phyloP scores from a whole-genome alignment of 2,888 invertebrate genomes.

The Dermolepida albohirtum region DNA sequence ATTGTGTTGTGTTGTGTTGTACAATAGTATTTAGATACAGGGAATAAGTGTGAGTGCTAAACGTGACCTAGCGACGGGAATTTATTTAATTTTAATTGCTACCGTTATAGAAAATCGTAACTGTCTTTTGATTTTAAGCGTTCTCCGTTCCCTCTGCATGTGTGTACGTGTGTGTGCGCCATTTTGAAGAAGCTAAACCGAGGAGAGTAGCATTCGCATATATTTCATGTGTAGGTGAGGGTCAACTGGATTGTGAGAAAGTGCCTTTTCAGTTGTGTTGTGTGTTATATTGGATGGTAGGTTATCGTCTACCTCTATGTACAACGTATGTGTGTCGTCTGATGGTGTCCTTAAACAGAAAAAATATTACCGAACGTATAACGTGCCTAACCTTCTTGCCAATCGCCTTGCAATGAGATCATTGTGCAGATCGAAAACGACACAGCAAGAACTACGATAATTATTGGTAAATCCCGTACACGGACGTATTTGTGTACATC shows the following conservation, averaged over 20 bases:
- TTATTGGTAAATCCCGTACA: too few species aligned
- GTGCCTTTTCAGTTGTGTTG: constrained; percentile 32
- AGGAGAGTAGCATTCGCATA: constrained; percentile 43
- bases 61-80: constrained; percentile 41
- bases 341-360: constrained; percentile 24
- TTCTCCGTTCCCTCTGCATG: constrained; percentile 10
- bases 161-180: neutral
- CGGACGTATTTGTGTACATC: too few species aligned
- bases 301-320: constrained; percentile 23
- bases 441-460: too few species aligned
- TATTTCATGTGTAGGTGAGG: constrained; percentile 49
- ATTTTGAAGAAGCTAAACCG: neutral
- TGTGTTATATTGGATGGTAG: constrained; percentile 4
- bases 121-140: constrained; percentile 39
- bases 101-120: constrained; percentile 45
- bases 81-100: constrained; percentile 45
- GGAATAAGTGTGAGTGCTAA: constrained; percentile 6
- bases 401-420: constrained; percentile 25
- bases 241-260: constrained; percentile 47
- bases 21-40: constrained; percentile 21
- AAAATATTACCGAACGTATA: constrained; percentile 26
- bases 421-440: constrained; percentile 15
- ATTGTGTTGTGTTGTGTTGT: constrained; percentile 13
- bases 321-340: constrained; percentile 4
- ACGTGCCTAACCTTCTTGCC: neutral